Evolutionary conservation across 2,113 vertebrate genomes (phyloP), one percentile per base, ranked within the genome.

Genomic region (Tringa solitaria): DNA sequence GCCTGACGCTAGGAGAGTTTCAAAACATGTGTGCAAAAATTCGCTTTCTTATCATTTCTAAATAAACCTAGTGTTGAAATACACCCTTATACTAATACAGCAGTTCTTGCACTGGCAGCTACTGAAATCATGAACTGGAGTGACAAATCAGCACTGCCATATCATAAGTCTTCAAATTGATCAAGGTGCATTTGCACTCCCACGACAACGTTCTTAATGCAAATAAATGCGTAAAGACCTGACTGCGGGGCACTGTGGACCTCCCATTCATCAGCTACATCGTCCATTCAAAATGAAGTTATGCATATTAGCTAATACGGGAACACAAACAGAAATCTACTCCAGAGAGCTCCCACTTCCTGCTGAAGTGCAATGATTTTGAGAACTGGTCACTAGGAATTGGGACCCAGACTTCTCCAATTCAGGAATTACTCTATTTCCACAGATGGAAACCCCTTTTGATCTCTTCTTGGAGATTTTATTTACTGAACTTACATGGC

Each of bases 61-160:
- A 77, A 37, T 35, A 67, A 65, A 54, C 1, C 22, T 26, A 13
- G 12, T 70, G 6, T 23, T 22, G 27, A 91, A 89, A 79, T 30
- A 64, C 6, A 65, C 15, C 8, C 60, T 56, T 8, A 18, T 13
- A 43, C 22, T 61, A n/a, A 45, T 14, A 7, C 68, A 94, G 57
- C 20, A 75, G 28, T 64, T 27, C 27, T 39, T n/a, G 22, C 45
- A 61, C 24, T 56, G 14, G 61, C 18, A 80, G 24, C 18, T 77
- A 68, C 60, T 23, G 20, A 67, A 57, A 54, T 24, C 3, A 7
- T 6, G 3, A 80, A 41, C 1, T 41, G 22, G 19, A 51, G 0
- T 28, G 23, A 59, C 12, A 86, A 20, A 50, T 20, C 37, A 59
- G 15, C 68, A 78, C 6, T 27, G 26, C 33, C 61, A 0, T 10